Evolutionary conservation across 1,140 invertebrate genomes (phyloP).

Genomic region (Thaumetopoea pityocampa): DNA sequence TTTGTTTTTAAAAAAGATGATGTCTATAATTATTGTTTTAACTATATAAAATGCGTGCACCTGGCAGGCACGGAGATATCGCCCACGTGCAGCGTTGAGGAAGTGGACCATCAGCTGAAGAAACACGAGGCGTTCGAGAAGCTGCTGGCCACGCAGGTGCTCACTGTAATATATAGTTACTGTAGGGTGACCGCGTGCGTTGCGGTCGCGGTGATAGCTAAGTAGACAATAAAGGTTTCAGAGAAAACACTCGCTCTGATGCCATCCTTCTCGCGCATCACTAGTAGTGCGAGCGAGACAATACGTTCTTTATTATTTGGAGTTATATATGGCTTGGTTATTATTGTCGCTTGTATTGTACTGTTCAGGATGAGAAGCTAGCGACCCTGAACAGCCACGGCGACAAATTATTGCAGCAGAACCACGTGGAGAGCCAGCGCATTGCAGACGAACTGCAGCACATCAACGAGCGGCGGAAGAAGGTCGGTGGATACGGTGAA

Average conservation of each 20-base stretch:
- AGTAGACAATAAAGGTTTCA: no score
- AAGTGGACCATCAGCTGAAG: slow-evolving; percentile 90
- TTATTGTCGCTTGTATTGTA: not conserved
- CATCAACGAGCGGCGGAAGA: slow-evolving; percentile 82
- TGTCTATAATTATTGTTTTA: no score
- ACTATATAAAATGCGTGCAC: no score
- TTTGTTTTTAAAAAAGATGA: no score
- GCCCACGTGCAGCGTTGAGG: slow-evolving; percentile 84
- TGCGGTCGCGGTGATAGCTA: no score
- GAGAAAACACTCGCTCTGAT: no score
- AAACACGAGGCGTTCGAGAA: slow-evolving; percentile 95
- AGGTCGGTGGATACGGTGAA: slow-evolving; percentile 60
- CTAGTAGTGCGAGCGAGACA: no score
- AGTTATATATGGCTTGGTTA: no score
- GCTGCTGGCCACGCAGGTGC: slow-evolving; percentile 81
- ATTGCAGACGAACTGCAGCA: slow-evolving; percentile 85
- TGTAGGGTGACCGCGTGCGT: not conserved
- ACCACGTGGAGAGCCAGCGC: slow-evolving; percentile 94
- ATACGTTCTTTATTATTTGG: no score
- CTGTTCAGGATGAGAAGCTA: slow-evolving; percentile 89
- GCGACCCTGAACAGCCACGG: slow-evolving; percentile 90
- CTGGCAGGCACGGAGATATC: slow-evolving; percentile 69
- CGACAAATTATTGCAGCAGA: slow-evolving; percentile 90
- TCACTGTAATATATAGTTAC: not conserved
- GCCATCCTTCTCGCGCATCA: no score